Evolutionary conservation across 2,113 vertebrate species (phyloP), one percentile per base, ranked within the genome.

Genomic region (Cottus gobio): DNA sequence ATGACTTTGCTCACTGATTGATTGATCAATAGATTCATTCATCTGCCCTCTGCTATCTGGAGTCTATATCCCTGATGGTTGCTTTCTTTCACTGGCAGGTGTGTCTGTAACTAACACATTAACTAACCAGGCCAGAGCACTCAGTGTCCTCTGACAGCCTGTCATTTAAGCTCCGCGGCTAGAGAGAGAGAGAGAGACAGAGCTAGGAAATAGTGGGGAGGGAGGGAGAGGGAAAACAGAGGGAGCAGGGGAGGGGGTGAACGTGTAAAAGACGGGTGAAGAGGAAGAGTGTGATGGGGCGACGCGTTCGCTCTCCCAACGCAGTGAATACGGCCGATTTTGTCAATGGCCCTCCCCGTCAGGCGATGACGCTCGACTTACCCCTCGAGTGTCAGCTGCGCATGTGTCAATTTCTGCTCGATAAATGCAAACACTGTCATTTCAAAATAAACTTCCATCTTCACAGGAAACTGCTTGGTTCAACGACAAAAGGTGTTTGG

Each of bases 81-180:
- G 78, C 79, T 86, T 80, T 79, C 63, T 82, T 79, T 79, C 64
- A 63, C 68, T 80, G 84, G 78, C 87, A 89, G 91, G 86, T 91
- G 90, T 71, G 82, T 90, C 88, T 88, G 83, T 87, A 84, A 89
- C 91, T 71, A 80, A 90, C 88, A 75, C 88, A 82, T 85, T 83
- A 90, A 82, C 81, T 77, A 81, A 82, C 76, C 91, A 52, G 90
- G 87, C 89, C 77, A 65, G 78, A 84, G 80, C 80, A 74, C 88
- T 85, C 79, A 77, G 80, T 82, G 91, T 85, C 82, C 87, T 80
- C 84, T 84, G 89, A 93, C 89, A 89, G 89, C 83, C 91, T 92
- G 90, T 86, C 83, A 83, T 89, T 80, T 87, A 89, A 89, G 86
- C 89, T 79, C 44, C 63, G 44, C 68, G 74, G 80, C 76, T 62